These are phyloP conservation scores for Apomyelois bistriatella DNA, from an alignment of 2,888 invertebrate species.

Conservation along the genomic window DNA sequence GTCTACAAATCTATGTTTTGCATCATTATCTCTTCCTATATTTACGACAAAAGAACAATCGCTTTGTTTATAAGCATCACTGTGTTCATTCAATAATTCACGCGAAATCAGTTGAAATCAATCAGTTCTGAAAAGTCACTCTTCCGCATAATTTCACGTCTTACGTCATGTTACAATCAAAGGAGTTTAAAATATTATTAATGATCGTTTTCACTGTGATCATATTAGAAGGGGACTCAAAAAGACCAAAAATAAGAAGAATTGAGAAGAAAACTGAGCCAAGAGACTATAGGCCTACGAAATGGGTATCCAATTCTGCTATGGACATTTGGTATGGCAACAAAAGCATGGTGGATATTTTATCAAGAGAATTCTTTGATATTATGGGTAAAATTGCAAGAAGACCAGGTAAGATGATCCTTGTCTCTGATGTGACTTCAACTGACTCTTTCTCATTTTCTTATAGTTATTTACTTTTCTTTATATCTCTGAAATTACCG, in stretches of 20 bases:
- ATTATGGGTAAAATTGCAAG: slow-evolving; percentile 42
- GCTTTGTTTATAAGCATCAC: neutral
- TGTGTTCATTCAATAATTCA: neutral
- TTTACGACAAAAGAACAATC: slow-evolving; percentile 7
- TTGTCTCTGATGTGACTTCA: too few species aligned
- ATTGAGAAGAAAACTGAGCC: slow-evolving; percentile 20
- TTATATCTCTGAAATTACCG: too few species aligned
- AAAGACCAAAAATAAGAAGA: slow-evolving; percentile 23
- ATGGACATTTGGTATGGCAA: slow-evolving; percentile 64
- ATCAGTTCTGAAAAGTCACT: neutral
- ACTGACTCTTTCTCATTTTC: too few species aligned
- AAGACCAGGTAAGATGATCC: slow-evolving; percentile 39
- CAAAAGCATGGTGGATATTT: slow-evolving; percentile 46
- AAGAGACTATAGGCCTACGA: slow-evolving; percentile 46
- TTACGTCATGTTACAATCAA: slow-evolving; percentile 16
- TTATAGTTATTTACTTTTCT: too few species aligned
- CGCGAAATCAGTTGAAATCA: neutral
- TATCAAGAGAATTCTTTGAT: slow-evolving; percentile 49
- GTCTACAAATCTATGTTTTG: neutral
- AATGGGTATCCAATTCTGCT: slow-evolving; percentile 55
- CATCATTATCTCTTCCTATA: slow-evolving; percentile 9
- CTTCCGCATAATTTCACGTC: too few species aligned
- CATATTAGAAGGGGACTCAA: slow-evolving; percentile 30
- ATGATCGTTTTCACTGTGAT: slow-evolving; percentile 20
- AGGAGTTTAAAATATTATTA: slow-evolving; percentile 13